Percentiles rank a stretch among this genome's conserved stretches.
phyloP scores from a whole-genome alignment of 1,140 invertebrate genomes.

The Drosophila ambigua region DNA sequence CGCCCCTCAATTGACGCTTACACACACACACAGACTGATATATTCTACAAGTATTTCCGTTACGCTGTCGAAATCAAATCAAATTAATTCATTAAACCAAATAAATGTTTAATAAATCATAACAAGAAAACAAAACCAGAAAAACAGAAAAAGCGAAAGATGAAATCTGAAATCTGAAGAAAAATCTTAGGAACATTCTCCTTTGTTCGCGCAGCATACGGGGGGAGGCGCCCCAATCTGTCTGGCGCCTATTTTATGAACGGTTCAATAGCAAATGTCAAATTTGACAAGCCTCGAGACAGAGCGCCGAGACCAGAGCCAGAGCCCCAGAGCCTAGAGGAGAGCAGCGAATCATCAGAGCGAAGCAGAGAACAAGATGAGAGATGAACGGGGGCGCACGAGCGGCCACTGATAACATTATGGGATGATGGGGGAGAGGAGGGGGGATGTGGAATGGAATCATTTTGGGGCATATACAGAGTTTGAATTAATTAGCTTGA shows the following conservation, averaged over 20 bases:
- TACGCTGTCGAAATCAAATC: conserved; percentile 70
- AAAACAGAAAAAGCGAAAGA: conserved; percentile 2
- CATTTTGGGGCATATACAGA: conserved; percentile 2
- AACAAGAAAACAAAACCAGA: conserved; percentile 64
- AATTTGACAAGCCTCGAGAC: conserved; percentile 58
- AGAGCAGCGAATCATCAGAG: conserved; percentile 5
- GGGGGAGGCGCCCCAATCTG: conserved; percentile 50
- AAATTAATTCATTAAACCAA: conserved; percentile 80
- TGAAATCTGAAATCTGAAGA: conserved; percentile 6
- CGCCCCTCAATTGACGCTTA: conserved; percentile 50
- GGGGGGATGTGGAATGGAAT: not conserved
- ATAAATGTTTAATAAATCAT: conserved; percentile 79
- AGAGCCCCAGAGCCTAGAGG: not conserved
- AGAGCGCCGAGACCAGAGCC: not conserved
- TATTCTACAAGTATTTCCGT: conserved; percentile 29
- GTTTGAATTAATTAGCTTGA: conserved; percentile 43
- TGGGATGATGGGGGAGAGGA: not conserved
- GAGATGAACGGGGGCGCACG: conserved; percentile 14
- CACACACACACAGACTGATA: not conserved
- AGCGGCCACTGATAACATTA: conserved; percentile 28
- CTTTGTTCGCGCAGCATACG: conserved; percentile 3
- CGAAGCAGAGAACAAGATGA: not conserved
- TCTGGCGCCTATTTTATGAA: conserved; percentile 76
- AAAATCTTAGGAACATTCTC: conserved; percentile 32
- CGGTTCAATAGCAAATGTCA: conserved; percentile 78